phyloP scores from a whole-genome alignment of 1,140 invertebrate genomes.

The Triops cancriformis region DNA sequence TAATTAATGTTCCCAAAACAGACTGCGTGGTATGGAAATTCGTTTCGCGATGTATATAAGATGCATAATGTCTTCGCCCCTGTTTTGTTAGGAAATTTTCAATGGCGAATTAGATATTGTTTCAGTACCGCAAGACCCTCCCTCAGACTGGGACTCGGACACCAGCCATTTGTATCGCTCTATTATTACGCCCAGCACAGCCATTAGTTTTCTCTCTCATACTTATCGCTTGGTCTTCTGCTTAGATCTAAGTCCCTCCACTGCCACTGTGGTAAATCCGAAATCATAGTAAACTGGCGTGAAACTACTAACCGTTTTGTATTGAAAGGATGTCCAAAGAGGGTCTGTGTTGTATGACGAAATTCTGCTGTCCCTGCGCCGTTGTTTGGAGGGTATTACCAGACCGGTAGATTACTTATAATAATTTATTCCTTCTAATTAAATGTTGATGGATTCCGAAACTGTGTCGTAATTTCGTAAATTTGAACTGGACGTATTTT shows the following conservation, averaged over 20 bases:
- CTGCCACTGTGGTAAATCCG: constrained; percentile 54
- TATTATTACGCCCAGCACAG: constrained; percentile 44
- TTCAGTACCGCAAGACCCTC: constrained; percentile 50
- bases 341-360: constrained; percentile 61
- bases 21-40: constrained; percentile 35
- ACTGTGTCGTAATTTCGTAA: too few species aligned
- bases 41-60: not conserved
- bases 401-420: constrained; percentile 48
- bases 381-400: constrained; percentile 53
- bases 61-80: not conserved
- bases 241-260: constrained; percentile 70
- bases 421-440: too few species aligned
- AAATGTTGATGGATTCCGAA: too few species aligned
- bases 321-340: constrained; percentile 50
- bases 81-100: constrained; percentile 38
- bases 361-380: constrained; percentile 53
- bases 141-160: constrained; percentile 44
- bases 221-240: constrained; percentile 65
- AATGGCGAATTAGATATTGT: constrained; percentile 52
- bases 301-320: not conserved
- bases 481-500: not conserved
- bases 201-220: constrained; percentile 45
- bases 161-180: constrained; percentile 48
- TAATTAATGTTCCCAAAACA: constrained; percentile 45
- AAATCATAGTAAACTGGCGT: constrained; percentile 3